phyloP scores from a whole-genome alignment of 1,140 invertebrate species.

The Hydropsyche tenuis region DNA sequence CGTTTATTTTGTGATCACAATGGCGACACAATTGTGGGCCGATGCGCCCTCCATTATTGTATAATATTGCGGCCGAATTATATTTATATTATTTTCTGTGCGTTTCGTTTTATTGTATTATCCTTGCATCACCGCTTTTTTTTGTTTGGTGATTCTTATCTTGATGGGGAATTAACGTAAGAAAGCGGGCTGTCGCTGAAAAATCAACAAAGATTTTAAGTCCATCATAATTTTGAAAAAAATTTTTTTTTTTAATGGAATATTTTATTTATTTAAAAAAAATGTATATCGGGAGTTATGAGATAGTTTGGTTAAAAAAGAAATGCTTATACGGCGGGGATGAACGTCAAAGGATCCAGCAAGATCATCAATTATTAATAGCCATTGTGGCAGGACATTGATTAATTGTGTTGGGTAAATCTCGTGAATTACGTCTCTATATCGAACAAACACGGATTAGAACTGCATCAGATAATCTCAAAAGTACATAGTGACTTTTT shows the following conservation, averaged over 20 bases:
- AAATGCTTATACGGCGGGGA: constrained; percentile 29
- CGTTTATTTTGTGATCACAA: constrained; percentile 11
- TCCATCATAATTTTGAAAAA: no score
- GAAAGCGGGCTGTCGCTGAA: not conserved
- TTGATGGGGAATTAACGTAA: not conserved
- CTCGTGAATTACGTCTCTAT: constrained; percentile 43
- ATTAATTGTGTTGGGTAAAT: constrained; percentile 44
- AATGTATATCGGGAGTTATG: not conserved
- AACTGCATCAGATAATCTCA: not conserved
- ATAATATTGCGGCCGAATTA: not conserved
- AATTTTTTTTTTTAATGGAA: not conserved
- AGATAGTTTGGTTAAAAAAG: not conserved
- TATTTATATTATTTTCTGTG: no score
- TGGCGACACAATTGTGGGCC: constrained; percentile 20
- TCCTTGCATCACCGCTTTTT: no score
- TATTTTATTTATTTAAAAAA: not conserved
- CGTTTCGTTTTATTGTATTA: no score
- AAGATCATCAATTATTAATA: constrained; percentile 48
- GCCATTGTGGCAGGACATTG: constrained; percentile 46
- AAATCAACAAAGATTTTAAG: no score
- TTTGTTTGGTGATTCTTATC: no score
- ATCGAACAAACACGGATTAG: constrained; percentile 2
- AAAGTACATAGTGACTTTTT: not conserved
- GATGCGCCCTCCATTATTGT: constrained; percentile 5
- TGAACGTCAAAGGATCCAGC: constrained; percentile 41